These are phyloP conservation scores for Melanchra persicariae DNA, from an alignment of 2,888 invertebrate genomes.

Conservation along the genomic window DNA sequence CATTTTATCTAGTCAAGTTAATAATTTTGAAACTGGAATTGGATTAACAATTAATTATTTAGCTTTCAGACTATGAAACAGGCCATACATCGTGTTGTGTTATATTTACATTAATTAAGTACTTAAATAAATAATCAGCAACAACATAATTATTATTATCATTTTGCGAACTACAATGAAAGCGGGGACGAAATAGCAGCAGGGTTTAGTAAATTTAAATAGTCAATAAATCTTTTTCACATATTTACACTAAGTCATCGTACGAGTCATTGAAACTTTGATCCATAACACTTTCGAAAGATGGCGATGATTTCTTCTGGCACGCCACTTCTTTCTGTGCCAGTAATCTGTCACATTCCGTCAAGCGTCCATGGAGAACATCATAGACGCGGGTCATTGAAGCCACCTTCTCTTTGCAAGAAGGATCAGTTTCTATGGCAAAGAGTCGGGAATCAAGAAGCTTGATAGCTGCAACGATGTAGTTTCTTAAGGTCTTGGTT, in stretches of 20 bases:
- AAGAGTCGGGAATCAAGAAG: slow-evolving; percentile 87
- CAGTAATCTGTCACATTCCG: slow-evolving; percentile 85
- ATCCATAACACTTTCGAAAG: slow-evolving; percentile 83
- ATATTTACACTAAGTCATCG: slow-evolving; percentile 79
- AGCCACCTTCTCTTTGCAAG: slow-evolving; percentile 88
- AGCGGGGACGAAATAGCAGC: slow-evolving; percentile 59
- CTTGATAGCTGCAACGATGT: slow-evolving; percentile 89
- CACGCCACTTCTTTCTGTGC: slow-evolving; percentile 80
- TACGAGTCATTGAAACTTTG: slow-evolving; percentile 84
- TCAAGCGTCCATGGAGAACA: slow-evolving; percentile 84
- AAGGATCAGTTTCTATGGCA: slow-evolving; percentile 88
- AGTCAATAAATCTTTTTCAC: not conserved
- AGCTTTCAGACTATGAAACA: not conserved
- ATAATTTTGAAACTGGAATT: not conserved
- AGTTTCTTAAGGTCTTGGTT: slow-evolving; percentile 87
- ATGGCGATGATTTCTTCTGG: slow-evolving; percentile 71
- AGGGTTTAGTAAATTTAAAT: slow-evolving; percentile 37
- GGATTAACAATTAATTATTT: too few relatives aligned
- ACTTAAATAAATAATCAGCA: slow-evolving; percentile 22
- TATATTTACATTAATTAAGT: slow-evolving; percentile 49
- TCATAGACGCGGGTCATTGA: slow-evolving; percentile 89
- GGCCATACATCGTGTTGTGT: not conserved
- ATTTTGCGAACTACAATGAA: slow-evolving; percentile 33
- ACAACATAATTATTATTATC: slow-evolving; percentile 27
- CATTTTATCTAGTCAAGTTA: not conserved